Conservation (phyloP, 2,888 invertebrate genomes). For the Himalopsyche anomala region DNA sequence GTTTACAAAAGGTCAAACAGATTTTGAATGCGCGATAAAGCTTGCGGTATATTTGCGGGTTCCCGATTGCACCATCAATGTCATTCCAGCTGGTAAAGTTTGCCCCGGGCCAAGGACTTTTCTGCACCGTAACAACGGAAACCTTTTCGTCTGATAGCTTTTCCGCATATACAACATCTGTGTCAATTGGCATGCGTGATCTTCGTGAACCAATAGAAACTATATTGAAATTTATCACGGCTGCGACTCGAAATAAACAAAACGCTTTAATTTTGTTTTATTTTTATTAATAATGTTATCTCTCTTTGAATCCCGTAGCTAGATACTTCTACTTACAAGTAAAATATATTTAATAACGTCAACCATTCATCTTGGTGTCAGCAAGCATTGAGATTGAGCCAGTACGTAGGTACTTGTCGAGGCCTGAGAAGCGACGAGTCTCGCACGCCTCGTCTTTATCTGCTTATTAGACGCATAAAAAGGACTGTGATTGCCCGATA, state of each 20-base stretch:
- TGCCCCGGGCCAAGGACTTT: neutral
- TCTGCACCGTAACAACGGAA: slow-evolving; percentile 34
- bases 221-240: neutral
- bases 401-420: neutral
- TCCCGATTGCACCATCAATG: slow-evolving; percentile 46
- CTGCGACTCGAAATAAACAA: neutral
- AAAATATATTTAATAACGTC: neutral
- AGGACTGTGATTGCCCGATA: slow-evolving; percentile 61
- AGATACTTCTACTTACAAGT: neutral
- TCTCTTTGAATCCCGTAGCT: neutral
- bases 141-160: slow-evolving; percentile 14
- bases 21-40: slow-evolving; percentile 58
- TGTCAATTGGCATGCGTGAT: neutral
- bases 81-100: neutral
- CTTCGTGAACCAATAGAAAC: neutral
- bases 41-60: slow-evolving; percentile 49
- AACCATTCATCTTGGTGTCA: neutral
- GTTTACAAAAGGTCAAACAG: slow-evolving; percentile 46
- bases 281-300: neutral
- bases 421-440: slow-evolving; percentile 11
- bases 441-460: slow-evolving; percentile 54
- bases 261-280: neutral
- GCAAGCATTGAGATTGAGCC: neutral
- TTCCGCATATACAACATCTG: neutral
- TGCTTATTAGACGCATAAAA: slow-evolving; percentile 58